Evolutionary conservation across 2,888 invertebrate species (phyloP), one percentile per base, ranked within the genome.

Genomic region (Cremastinae sp.): DNA sequence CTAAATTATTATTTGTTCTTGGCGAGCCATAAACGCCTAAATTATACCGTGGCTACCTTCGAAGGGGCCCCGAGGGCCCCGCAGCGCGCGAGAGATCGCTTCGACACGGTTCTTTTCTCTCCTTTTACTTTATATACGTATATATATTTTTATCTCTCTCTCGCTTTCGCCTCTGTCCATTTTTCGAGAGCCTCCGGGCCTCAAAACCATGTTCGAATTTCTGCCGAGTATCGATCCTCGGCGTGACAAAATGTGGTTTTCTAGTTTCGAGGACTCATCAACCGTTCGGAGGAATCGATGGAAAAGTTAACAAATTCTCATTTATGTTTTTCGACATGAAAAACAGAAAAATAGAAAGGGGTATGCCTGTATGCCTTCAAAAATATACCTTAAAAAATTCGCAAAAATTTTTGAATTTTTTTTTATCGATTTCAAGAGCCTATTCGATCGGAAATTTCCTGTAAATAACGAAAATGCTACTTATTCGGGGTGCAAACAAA

Each of bases 1-100:
- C 88, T 89, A 89, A 89, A 89, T 89, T 89, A 89, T 89, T 88
- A 89, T 88, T 88, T 88, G 87, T 87, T 86, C 87, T 87, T 83
- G 87, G 86, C 86, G 84, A 86, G 87, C 87, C 86, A 87, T 88
- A 88, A 89, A 88, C 85, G 87, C 84, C 84, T 86, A 88, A 89
- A 89, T 89, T 88, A 88, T 88, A 88, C 84, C 86, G 83, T 80
- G 83, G 86, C 85, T 85, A 86, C 85, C 82, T 81, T 74, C 82
- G 82, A 82, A 62, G 75, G 69, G 78, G 78, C 77, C 80, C 78
- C 58, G 62, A 75, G 75, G 76, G 79, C 78, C 78, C 75, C 76
- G 75, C 75, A 66, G 58, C 62, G 58, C n/a, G 58, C 43, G 43
- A 43, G 41, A 59, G 58, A 45, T 20, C 45, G 58, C 61, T 53